Evolutionary conservation across 2,113 vertebrate species (phyloP).

Genomic region (Lucifuga dentata): DNA sequence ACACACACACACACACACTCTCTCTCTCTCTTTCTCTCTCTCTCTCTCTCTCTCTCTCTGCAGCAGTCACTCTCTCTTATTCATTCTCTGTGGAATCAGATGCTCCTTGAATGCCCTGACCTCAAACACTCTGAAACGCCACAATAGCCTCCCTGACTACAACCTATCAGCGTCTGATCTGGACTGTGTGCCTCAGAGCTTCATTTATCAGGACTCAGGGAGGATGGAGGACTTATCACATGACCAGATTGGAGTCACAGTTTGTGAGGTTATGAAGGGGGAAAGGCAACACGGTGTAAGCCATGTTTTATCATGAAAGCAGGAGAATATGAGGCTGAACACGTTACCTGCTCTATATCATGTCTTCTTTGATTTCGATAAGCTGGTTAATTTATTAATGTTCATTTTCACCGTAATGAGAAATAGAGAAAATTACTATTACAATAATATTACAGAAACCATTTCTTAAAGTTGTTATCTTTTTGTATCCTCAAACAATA

Average conservation of each 20-base stretch:
- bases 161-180: constrained; percentile 67
- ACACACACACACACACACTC: background rate
- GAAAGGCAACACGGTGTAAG: background rate
- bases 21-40: background rate
- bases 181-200: constrained; percentile 49
- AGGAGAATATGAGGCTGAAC: no score
- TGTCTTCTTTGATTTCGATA: no score
- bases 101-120: constrained; percentile 70
- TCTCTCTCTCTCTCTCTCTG: constrained; percentile 30
- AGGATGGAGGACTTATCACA: constrained; percentile 44
- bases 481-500: no score
- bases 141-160: constrained; percentile 65
- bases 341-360: no score
- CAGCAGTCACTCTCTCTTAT: constrained; percentile 55
- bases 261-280: constrained; percentile 24
- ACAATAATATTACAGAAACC: no score
- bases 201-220: constrained; percentile 44
- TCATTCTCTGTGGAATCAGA: constrained; percentile 68
- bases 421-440: no score
- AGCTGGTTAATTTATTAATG: no score
- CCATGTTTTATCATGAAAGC: constrained; percentile 24
- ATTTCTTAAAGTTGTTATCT: no score
- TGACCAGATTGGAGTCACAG: constrained; percentile 36
- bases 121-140: constrained; percentile 64
- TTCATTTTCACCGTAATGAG: no score